A percentile compares a stretch with the other conserved stretches of the same genome.
These are phyloP conservation scores for Dicranocentrus wangi DNA, from an alignment of 2,888 invertebrate species.

Conservation along the genomic window DNA sequence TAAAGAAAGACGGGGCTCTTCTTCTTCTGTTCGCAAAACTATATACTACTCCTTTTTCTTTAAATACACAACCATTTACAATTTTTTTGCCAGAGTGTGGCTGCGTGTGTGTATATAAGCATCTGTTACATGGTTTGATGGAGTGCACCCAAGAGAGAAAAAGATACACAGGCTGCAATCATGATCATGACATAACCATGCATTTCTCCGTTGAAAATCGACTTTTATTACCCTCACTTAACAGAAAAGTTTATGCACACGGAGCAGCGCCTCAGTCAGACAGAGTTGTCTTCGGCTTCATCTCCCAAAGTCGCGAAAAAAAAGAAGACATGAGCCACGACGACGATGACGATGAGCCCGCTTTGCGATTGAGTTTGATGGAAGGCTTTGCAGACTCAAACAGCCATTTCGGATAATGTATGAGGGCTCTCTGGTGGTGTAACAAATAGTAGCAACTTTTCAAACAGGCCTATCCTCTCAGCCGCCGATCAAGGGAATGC, in stretches of 20 bases:
- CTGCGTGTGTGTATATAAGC: no score
- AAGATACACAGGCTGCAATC: slow-evolving; percentile 29
- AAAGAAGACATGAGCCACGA: no score
- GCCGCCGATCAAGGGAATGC: no score
- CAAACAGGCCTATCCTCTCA: slow-evolving; percentile 15
- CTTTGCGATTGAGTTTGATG: slow-evolving; percentile 44
- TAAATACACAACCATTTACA: no score
- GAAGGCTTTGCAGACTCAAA: not conserved
- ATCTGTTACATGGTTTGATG: slow-evolving; percentile 41
- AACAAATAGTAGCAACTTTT: slow-evolving; percentile 48
- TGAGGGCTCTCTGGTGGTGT: slow-evolving; percentile 14
- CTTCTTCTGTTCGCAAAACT: no score
- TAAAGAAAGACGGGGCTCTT: no score
- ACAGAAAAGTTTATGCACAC: not conserved
- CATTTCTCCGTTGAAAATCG: slow-evolving; percentile 38
- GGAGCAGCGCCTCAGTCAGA: no score
- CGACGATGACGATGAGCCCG: no score
- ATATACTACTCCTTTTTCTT: no score
- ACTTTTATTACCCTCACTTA: slow-evolving; percentile 29
- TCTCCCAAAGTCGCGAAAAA: no score
- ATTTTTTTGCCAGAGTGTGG: no score
- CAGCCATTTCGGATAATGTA: slow-evolving; percentile 8
- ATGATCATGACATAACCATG: slow-evolving; percentile 57
- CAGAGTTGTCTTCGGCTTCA: no score
- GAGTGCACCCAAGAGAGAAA: slow-evolving; percentile 52